Percentiles rank a stretch among this genome's conserved stretches.
Evolutionary conservation across 2,797 vertebrate species (phyloP).

Genomic region (Lagorchestes hirsutus): DNA sequence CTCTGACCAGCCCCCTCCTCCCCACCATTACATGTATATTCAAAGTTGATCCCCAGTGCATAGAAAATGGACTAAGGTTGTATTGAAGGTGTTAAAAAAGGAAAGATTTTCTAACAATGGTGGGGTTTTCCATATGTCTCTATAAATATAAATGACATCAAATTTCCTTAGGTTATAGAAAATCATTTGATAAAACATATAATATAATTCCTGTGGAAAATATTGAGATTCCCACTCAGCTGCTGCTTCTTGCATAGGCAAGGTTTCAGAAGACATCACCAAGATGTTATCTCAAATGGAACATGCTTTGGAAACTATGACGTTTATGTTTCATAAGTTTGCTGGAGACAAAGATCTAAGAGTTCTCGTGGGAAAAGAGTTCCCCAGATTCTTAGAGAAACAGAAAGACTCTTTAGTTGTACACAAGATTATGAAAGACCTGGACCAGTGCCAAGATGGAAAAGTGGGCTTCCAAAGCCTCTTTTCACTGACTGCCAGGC

Average conservation of each 20-base stretch:
- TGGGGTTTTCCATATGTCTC: not conserved
- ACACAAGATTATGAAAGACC: slow-evolving; percentile 88
- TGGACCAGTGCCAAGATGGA: slow-evolving; percentile 88
- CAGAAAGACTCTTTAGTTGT: slow-evolving; percentile 85
- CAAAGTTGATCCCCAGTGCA: not conserved
- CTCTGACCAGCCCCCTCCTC: not conserved
- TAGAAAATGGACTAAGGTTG: not conserved
- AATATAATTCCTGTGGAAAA: not conserved
- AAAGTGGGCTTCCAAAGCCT: slow-evolving; percentile 89
- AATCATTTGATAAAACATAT: not conserved
- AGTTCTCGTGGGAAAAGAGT: slow-evolving; percentile 86
- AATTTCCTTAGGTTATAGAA: not conserved
- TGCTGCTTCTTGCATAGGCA: too few relatives aligned
- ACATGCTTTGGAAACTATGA: slow-evolving; percentile 86
- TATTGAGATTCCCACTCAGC: too few relatives aligned
- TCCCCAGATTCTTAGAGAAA: slow-evolving; percentile 86
- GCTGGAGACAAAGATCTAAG: slow-evolving; percentile 90
- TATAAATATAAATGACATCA: not conserved
- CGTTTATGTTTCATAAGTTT: slow-evolving; percentile 87
- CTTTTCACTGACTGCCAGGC: slow-evolving; percentile 83
- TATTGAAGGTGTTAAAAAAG: not conserved
- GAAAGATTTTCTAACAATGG: not conserved
- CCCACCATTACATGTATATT: not conserved
- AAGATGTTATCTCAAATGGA: slow-evolving; percentile 85
- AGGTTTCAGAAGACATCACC: slow-evolving; percentile 15